Percentiles rank a stretch among this genome's conserved stretches.
Conservation (phyloP, 2,888 invertebrate genomes). For the Timandra comae region DNA sequence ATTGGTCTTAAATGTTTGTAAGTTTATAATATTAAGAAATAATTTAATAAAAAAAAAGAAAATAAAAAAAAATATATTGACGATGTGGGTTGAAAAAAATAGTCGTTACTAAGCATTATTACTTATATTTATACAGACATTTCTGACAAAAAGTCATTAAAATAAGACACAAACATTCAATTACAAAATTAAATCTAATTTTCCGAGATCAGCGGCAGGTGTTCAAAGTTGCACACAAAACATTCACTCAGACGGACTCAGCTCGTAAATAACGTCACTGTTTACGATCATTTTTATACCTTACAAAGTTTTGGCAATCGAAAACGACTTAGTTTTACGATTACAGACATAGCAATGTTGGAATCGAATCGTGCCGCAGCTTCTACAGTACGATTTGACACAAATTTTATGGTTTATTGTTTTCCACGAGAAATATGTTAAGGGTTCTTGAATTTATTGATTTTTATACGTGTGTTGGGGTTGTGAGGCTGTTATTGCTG, state of each 20-base stretch:
- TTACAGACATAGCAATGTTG: conserved; percentile 27
- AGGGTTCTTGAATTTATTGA: conserved; percentile 12
- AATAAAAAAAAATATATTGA: too few species aligned
- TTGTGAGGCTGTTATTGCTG: too few species aligned
- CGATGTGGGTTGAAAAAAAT: too few species aligned
- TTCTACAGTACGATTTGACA: conserved; percentile 14
- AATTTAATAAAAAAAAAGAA: too few species aligned
- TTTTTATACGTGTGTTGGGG: conserved; percentile 2
- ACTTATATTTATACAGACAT: too few species aligned
- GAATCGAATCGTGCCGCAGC: conserved; percentile 9
- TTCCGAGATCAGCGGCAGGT: too few species aligned
- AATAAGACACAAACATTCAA: too few species aligned
- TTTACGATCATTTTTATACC: conserved; percentile 40
- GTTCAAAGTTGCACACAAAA: conserved; percentile 7
- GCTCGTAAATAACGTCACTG: conserved; percentile 38
- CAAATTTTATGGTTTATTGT: conserved; percentile 17
- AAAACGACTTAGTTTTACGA: conserved; percentile 46
- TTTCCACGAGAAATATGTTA: conserved; percentile 19
- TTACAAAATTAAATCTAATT: too few species aligned
- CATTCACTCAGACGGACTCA: conserved; percentile 9
- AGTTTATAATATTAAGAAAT: too few species aligned
- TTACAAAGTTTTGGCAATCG: conserved; percentile 51
- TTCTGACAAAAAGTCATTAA: too few species aligned
- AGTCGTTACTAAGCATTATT: too few species aligned
- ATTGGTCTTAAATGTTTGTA: too few species aligned